phyloP scores from a whole-genome alignment of 2,888 invertebrate species.

The Synanthedon formicaeformis region DNA sequence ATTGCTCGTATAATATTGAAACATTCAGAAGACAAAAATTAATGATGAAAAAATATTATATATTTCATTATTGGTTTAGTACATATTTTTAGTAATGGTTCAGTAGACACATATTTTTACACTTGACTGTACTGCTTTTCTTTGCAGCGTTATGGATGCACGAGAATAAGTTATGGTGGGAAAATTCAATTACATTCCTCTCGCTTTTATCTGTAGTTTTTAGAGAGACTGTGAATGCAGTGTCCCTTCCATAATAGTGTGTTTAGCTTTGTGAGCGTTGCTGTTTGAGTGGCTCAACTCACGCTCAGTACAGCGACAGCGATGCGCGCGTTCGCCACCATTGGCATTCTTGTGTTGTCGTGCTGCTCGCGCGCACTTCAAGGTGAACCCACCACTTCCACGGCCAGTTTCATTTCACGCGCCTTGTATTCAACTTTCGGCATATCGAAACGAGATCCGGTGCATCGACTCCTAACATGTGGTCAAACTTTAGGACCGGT shows the following conservation, averaged over 20 bases:
- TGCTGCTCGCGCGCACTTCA: conserved; percentile 24
- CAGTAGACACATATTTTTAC: too few species aligned
- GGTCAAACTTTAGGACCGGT: conserved; percentile 43
- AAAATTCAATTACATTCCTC: not conserved
- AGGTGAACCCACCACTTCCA: conserved; percentile 2
- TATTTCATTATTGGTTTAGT: too few species aligned
- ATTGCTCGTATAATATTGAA: too few species aligned
- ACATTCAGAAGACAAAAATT: too few species aligned
- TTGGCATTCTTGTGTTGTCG: conserved; percentile 38
- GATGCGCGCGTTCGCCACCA: conserved; percentile 57
- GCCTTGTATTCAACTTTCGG: conserved; percentile 18
- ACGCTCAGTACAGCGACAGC: conserved; percentile 48
- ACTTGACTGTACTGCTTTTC: too few species aligned
- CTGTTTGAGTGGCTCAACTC: conserved; percentile 13
- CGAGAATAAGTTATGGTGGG: too few species aligned
- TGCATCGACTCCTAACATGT: conserved; percentile 29
- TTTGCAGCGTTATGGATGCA: too few species aligned
- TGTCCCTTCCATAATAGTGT: conserved; percentile 1
- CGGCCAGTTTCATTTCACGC: conserved; percentile 7
- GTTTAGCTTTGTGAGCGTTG: conserved; percentile 16
- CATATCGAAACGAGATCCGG: conserved; percentile 14
- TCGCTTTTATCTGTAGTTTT: not conserved
- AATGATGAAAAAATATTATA: too few species aligned
- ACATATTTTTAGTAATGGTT: too few species aligned
- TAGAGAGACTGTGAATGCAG: not conserved